These are phyloP conservation scores for Arctocebus calabarensis DNA, from an alignment of 2,797 vertebrate species.

Conservation along the genomic window DNA sequence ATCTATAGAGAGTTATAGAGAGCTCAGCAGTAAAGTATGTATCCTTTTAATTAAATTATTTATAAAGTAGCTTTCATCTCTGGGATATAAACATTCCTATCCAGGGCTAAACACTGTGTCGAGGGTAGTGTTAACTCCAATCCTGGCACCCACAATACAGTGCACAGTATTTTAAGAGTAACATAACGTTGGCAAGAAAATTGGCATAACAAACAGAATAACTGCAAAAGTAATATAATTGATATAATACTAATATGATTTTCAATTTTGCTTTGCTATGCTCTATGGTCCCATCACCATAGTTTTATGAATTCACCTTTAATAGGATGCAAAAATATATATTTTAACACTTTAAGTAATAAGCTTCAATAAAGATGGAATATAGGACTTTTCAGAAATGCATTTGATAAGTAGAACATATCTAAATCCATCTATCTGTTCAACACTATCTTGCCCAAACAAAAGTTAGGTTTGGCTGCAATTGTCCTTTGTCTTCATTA, in stretches of 20 bases:
- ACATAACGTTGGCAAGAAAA: neutral
- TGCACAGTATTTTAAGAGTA: neutral
- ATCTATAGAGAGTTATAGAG: neutral
- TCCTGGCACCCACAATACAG: neutral
- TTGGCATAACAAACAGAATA: neutral
- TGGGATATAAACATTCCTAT: neutral
- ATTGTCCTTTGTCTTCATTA: neutral
- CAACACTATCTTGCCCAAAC: neutral
- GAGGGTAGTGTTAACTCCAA: neutral
- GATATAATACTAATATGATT: neutral
- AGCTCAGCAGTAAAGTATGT: neutral
- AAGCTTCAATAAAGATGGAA: neutral
- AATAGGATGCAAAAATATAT: neutral
- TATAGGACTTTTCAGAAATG: neutral
- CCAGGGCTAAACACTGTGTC: neutral
- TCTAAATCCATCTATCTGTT: neutral
- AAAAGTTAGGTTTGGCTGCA: neutral
- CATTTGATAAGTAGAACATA: neutral
- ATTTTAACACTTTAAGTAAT: neutral
- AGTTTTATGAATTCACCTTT: neutral
- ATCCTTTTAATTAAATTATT: conserved; percentile 13
- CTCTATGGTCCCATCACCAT: neutral
- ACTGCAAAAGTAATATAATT: neutral
- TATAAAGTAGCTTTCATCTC: neutral
- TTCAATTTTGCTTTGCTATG: conserved; percentile 2